Conservation (phyloP, 2,888 invertebrate species). For the Synergus itoensis region DNA sequence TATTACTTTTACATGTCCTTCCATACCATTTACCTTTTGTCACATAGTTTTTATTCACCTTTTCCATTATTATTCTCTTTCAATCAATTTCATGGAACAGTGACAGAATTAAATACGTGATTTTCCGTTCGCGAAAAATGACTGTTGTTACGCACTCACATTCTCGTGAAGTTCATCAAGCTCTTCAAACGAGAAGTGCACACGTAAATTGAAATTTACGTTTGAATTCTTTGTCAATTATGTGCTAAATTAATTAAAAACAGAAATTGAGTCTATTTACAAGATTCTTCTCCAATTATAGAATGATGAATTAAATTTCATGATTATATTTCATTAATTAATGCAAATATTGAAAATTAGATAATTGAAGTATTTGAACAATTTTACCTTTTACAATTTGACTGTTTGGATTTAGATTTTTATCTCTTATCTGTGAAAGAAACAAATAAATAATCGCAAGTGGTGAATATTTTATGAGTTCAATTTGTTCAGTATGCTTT, state of each 20-base stretch:
- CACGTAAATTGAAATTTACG: neutral
- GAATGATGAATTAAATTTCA: too few species aligned
- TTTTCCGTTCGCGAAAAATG: neutral
- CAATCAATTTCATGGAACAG: neutral
- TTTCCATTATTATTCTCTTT: neutral
- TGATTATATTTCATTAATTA: too few species aligned
- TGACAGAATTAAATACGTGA: neutral
- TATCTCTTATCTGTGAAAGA: neutral
- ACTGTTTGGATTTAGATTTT: too few species aligned
- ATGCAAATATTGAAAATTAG: too few species aligned
- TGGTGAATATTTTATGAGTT: neutral
- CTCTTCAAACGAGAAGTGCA: neutral
- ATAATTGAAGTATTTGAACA: too few species aligned
- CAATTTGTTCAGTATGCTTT: neutral
- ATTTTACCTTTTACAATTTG: too few species aligned
- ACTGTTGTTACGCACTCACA: neutral
- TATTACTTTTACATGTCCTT: neutral
- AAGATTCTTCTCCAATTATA: too few species aligned
- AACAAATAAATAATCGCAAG: neutral
- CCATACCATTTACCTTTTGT: neutral
- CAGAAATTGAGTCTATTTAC: neutral
- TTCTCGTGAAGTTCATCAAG: neutral
- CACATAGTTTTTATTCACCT: neutral
- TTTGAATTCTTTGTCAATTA: neutral
- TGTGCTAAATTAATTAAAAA: neutral